A percentile compares a stretch with the other conserved stretches of the same genome.
phyloP scores from a whole-genome alignment of 2,113 vertebrate species.

The Columba janthina region DNA sequence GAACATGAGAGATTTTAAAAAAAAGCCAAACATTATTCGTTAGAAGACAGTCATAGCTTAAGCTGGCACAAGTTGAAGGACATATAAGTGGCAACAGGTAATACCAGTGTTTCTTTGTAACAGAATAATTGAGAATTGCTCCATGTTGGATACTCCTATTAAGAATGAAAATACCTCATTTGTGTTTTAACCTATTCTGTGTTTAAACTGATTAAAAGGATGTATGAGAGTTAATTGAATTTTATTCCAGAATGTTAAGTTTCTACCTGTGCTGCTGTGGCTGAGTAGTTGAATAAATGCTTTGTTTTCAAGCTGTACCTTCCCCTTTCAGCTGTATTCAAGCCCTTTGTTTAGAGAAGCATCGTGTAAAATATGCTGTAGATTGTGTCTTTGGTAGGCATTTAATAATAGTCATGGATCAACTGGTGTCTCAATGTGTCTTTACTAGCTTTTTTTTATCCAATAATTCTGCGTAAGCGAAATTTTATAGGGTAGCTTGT shows the following conservation, averaged over 20 bases:
- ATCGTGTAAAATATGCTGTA: neutral
- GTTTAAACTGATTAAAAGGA: neutral
- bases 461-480: neutral
- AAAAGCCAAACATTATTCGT: neutral
- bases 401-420: neutral
- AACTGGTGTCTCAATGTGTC: neutral
- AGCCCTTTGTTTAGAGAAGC: neutral
- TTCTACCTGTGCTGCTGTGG: neutral
- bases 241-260: neutral
- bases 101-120: neutral
- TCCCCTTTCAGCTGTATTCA: neutral
- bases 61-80: neutral
- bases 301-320: neutral
- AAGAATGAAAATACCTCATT: neutral
- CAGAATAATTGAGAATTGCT: neutral
- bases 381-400: neutral
- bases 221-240: neutral
- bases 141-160: neutral
- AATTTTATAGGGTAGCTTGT: slow-evolving; percentile 17
- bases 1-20: neutral
- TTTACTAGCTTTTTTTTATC: slow-evolving; percentile 20
- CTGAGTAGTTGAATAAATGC: neutral
- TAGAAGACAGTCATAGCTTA: neutral
- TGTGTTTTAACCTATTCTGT: neutral
- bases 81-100: neutral